A percentile compares a stretch with the other conserved stretches of the same genome.
These are phyloP conservation scores for Poecile montanus DNA, from an alignment of 2,797 vertebrate species.

Conservation along the genomic window DNA sequence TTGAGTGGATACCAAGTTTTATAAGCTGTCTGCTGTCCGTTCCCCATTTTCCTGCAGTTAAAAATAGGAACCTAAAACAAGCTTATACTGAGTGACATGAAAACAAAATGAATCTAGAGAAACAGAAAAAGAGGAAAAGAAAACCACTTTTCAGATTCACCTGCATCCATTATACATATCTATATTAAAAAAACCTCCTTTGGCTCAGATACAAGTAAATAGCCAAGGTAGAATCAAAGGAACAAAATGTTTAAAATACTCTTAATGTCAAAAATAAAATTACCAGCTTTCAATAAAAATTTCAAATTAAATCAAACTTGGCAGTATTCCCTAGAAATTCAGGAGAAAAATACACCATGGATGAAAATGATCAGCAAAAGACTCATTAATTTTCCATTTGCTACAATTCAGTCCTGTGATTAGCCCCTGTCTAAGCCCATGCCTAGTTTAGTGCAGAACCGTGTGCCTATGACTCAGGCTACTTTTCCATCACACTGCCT, in stretches of 20 bases:
- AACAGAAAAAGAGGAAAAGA: not conserved
- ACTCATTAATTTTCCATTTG: not conserved
- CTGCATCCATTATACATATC: not conserved
- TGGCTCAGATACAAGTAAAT: not conserved
- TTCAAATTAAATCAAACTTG: not conserved
- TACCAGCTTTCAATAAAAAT: not conserved
- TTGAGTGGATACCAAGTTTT: not conserved
- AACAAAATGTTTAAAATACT: not conserved
- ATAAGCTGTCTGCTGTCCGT: not conserved
- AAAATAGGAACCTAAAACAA: not conserved
- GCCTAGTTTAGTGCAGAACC: not conserved
- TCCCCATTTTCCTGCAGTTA: not conserved
- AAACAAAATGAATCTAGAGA: not conserved
- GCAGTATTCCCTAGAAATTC: not conserved
- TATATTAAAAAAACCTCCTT: not conserved
- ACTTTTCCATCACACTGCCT: not conserved
- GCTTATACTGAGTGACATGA: not conserved
- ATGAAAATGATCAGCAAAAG: constrained; percentile 3
- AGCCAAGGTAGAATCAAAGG: not conserved
- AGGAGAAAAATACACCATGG: not conserved
- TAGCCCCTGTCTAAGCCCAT: not conserved
- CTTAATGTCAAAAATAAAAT: not conserved
- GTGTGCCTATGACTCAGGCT: not conserved
- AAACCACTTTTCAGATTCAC: not conserved
- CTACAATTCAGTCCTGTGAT: not conserved